Evolutionary conservation across 1,140 invertebrate species (phyloP).

Genomic region (Hypothenemus hampei): DNA sequence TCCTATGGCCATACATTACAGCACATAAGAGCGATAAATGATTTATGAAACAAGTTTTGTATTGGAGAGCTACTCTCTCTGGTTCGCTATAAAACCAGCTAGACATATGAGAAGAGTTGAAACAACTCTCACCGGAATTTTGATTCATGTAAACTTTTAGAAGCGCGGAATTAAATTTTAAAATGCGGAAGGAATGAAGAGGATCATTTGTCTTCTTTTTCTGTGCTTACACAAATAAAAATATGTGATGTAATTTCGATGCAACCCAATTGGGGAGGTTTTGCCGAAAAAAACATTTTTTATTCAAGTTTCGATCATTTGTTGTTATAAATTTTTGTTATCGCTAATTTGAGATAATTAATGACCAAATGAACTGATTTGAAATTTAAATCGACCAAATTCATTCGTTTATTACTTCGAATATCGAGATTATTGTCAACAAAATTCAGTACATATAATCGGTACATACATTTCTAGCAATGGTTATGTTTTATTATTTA

Average conservation of each 20-base stretch:
- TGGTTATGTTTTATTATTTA: not conserved
- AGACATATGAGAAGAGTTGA: too few relatives aligned
- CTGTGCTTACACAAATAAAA: too few relatives aligned
- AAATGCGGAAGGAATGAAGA: too few relatives aligned
- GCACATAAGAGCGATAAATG: too few relatives aligned
- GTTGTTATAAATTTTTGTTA: not conserved
- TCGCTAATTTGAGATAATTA: not conserved
- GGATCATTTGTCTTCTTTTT: too few relatives aligned
- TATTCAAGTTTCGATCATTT: not conserved
- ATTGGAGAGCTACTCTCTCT: too few relatives aligned
- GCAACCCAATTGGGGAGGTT: not conserved
- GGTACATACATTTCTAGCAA: not conserved
- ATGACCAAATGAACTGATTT: not conserved
- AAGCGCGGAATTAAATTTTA: too few relatives aligned
- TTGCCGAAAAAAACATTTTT: not conserved
- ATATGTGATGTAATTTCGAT: not conserved
- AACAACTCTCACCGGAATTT: too few relatives aligned
- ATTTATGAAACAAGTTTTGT: too few relatives aligned
- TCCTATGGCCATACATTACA: not conserved
- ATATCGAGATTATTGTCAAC: not conserved
- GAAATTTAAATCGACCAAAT: constrained; percentile 3
- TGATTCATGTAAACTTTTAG: too few relatives aligned
- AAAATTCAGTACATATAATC: too few relatives aligned
- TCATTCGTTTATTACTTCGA: not conserved
- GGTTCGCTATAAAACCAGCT: too few relatives aligned